Evolutionary conservation across 1,140 invertebrate species (phyloP).

Genomic region (Drosophila guanche): DNA sequence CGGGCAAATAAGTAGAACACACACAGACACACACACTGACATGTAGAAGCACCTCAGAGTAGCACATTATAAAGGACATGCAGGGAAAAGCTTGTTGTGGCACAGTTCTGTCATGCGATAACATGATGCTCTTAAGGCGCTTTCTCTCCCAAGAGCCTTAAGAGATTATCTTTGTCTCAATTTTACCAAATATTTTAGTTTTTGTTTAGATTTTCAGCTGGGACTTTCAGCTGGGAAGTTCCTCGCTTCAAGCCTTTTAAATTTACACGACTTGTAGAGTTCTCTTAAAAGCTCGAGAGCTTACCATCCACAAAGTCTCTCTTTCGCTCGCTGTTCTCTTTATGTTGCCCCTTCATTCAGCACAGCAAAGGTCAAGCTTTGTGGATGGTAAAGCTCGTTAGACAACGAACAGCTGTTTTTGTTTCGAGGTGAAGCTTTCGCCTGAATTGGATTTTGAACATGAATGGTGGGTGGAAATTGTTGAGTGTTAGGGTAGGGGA

Average conservation of each 20-base stretch:
- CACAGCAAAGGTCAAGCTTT: background rate
- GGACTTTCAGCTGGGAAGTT: constrained; percentile 1
- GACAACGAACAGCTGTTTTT: constrained; percentile 55
- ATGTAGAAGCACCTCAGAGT: constrained; percentile 5
- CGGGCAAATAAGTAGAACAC: constrained; percentile 40
- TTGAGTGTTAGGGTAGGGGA: no score
- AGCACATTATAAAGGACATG: constrained; percentile 60
- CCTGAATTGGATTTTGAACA: background rate
- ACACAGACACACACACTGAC: constrained; percentile 9
- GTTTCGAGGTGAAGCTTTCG: constrained; percentile 22
- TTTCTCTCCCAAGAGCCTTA: constrained; percentile 52
- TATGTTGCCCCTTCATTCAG: constrained; percentile 19
- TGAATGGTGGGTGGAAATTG: background rate
- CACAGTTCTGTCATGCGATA: constrained; percentile 53
- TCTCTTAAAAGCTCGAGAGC: constrained; percentile 51
- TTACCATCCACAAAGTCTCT: constrained; percentile 17
- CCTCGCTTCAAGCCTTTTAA: constrained; percentile 16
- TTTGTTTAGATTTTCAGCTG: constrained; percentile 17
- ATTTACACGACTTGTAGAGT: background rate
- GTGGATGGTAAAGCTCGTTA: constrained; percentile 23
- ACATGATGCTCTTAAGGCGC: constrained; percentile 8
- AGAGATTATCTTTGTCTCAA: constrained; percentile 48
- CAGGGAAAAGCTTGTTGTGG: constrained; percentile 71
- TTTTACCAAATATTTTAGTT: constrained; percentile 9
- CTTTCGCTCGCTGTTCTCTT: constrained; percentile 11